A percentile compares a stretch with the other conserved stretches of the same genome.
These are phyloP conservation scores for Cephus sareptanus DNA, from an alignment of 2,888 invertebrate species.

Conservation along the genomic window DNA sequence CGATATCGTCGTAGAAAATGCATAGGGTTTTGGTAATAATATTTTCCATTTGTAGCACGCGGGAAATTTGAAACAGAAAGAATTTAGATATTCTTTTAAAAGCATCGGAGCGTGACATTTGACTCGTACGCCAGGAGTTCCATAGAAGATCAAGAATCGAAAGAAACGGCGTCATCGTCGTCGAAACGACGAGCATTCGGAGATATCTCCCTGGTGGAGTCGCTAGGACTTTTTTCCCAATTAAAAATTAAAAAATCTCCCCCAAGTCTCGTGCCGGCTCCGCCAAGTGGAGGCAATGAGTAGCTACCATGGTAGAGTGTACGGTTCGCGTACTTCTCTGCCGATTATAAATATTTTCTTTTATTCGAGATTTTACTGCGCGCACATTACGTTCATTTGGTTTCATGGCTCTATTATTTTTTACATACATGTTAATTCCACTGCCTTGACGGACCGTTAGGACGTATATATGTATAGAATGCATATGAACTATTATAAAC, in stretches of 20 bases:
- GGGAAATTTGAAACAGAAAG: background rate
- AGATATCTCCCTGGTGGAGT: background rate
- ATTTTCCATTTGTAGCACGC: background rate
- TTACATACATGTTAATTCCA: conserved; percentile 24
- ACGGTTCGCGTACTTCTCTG: conserved; percentile 50
- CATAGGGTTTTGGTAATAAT: background rate
- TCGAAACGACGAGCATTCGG: background rate
- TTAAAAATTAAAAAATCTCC: conserved; percentile 62
- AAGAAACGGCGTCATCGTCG: background rate
- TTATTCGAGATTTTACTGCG: background rate
- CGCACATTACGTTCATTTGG: conserved; percentile 10
- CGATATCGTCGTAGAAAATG: background rate
- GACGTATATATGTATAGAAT: background rate
- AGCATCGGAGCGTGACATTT: background rate
- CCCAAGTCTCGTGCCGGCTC: conserved; percentile 30
- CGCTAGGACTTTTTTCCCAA: conserved; percentile 53
- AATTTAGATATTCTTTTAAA: background rate
- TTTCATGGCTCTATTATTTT: conserved; percentile 2
- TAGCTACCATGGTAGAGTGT: conserved; percentile 50
- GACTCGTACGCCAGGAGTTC: background rate
- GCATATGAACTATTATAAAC: conserved; percentile 23
- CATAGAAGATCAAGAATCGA: background rate
- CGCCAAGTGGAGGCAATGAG: conserved; percentile 28
- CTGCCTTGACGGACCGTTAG: conserved; percentile 20
- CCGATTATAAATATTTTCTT: conserved; percentile 61